Percentiles rank a stretch among this genome's conserved stretches.
These are phyloP conservation scores for Helogale parvula DNA, from an alignment of 2,113 vertebrate species.

Conservation along the genomic window DNA sequence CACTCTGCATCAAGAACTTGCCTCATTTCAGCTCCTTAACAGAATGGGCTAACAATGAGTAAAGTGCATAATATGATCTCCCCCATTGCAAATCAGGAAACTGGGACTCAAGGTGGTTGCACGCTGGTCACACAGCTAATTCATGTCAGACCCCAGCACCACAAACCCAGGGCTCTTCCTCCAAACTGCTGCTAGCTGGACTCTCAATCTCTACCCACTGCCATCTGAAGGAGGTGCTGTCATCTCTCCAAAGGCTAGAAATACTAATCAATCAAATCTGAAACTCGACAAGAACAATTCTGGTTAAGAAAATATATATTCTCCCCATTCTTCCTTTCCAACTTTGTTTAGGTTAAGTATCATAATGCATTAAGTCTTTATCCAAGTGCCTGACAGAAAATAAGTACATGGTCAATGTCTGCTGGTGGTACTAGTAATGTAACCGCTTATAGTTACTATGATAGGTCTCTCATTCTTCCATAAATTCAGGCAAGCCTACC, in stretches of 20 bases:
- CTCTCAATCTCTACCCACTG: not conserved
- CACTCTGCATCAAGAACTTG: not conserved
- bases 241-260: not conserved
- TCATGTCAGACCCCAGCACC: not conserved
- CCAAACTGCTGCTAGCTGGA: not conserved
- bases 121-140: not conserved
- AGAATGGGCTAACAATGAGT: not conserved
- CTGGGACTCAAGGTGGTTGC: not conserved
- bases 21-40: not conserved
- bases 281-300: not conserved
- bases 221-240: not conserved
- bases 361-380: conserved; percentile 8
- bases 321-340: conserved; percentile 12
- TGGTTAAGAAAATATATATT: not conserved
- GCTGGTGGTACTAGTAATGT: not conserved
- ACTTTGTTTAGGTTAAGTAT: conserved; percentile 51
- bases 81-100: not conserved
- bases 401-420: conserved; percentile 21
- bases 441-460: conserved; percentile 25
- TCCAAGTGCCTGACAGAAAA: conserved; percentile 3
- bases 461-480: not conserved
- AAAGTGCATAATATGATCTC: not conserved
- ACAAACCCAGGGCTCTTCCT: not conserved
- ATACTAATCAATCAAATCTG: not conserved
- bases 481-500: not conserved